A percentile compares a stretch with the other conserved stretches of the same genome.
Evolutionary conservation across 92 coral and sea anemone genomes (phyloP).

Genomic region (Isaurus tuberculatus): DNA sequence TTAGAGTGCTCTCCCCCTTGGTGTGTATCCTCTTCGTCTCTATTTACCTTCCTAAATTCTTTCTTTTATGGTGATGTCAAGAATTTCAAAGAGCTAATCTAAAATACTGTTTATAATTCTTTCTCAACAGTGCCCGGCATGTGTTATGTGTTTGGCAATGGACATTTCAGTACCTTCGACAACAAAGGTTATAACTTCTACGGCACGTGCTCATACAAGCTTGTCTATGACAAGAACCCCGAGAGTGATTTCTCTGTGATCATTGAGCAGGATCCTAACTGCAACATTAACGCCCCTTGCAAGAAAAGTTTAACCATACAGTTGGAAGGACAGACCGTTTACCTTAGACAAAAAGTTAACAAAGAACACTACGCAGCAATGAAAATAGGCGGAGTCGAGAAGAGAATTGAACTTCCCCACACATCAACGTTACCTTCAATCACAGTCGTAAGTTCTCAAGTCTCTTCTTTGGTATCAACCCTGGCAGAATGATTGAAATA

Average conservation of each 20-base stretch:
- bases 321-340: constrained; percentile 50
- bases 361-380: constrained; percentile 33
- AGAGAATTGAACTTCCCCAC: constrained; percentile 42
- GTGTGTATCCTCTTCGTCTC: background rate
- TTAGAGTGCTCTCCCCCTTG: background rate
- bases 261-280: constrained; percentile 73
- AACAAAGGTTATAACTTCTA: constrained; percentile 78
- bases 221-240: constrained; percentile 73
- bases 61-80: background rate
- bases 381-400: constrained; percentile 10
- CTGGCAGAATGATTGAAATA: too few relatives aligned
- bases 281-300: constrained; percentile 73
- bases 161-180: constrained; percentile 89
- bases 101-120: background rate
- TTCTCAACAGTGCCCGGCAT: constrained; percentile 72
- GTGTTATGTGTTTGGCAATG: constrained; percentile 83
- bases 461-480: background rate
- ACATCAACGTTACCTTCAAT: constrained; percentile 65
- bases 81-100: background rate
- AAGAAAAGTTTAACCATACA: constrained; percentile 65
- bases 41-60: background rate
- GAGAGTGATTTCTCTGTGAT: constrained; percentile 64
- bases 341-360: constrained; percentile 33
- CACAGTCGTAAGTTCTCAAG: constrained; percentile 30
- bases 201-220: constrained; percentile 74